Evolutionary conservation across 2,888 invertebrate species (phyloP).

Genomic region (Ctena decussata): DNA sequence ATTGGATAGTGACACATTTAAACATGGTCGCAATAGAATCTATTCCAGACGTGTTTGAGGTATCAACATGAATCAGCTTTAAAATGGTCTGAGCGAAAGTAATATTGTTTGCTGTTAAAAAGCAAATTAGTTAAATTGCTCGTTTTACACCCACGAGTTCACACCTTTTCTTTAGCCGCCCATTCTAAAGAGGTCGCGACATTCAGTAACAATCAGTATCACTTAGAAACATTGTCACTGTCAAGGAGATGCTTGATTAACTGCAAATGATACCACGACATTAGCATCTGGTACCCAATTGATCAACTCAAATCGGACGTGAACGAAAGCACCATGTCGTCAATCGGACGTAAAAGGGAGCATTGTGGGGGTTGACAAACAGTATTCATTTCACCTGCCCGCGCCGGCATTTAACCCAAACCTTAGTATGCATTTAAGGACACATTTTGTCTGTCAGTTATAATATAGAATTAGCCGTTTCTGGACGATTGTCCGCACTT

Average conservation of each 20-base stretch:
- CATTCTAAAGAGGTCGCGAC: neutral
- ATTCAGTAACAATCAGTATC: neutral
- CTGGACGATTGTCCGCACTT: neutral
- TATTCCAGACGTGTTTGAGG: neutral
- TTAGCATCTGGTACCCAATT: neutral
- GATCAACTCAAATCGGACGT: neutral
- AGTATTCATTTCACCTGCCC: neutral
- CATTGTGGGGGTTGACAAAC: conserved; percentile 1
- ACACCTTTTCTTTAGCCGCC: neutral
- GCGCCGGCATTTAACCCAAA: neutral
- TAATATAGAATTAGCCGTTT: conserved; percentile 21
- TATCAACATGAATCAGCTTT: neutral
- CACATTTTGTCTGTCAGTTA: conserved; percentile 46
- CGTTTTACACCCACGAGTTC: neutral
- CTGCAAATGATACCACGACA: neutral
- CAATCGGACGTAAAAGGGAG: neutral
- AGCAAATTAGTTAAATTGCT: neutral
- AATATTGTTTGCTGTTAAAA: neutral
- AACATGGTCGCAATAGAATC: neutral
- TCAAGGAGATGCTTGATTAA: neutral
- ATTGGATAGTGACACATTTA: neutral
- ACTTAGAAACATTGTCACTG: neutral
- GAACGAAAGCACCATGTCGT: conserved; percentile 5
- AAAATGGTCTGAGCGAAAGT: neutral
- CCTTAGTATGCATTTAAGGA: neutral